Base-by-base conservation (phyloP, 2,888 invertebrate genomes). In the Eupelmus urozonus region DNA sequence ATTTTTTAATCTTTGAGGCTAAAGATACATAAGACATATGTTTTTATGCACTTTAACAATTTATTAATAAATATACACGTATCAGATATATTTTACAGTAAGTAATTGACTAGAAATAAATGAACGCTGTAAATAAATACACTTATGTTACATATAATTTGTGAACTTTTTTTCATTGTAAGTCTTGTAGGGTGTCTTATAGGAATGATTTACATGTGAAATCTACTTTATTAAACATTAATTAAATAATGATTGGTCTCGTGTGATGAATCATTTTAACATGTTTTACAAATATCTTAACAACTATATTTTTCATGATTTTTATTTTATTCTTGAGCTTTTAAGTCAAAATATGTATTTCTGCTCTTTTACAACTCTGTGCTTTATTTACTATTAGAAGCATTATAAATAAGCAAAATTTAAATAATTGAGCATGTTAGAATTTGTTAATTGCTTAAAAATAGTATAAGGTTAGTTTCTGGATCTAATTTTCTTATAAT, bases 91-190 rank as follows among this genome's bases (percentile, higher is more conserved):
- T 83, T 82, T 81, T 82, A 84, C 82, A 84, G 75, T 83, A 81
- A 83, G 79, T 82, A 82, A 83, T 84, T 84, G 84, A 85, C 84
- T 84, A 85, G 83, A 82, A 83, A 83, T 63, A 82, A 82, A 83
- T 76, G 55, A 81, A 78, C 72, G 80, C 76, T 71, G 78, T 81
- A 81, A 83, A 82, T 84, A 81, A 84, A 81, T 84, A 83, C 82
- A 84, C 80, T 81, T 82, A 82, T 80, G 66, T 80, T 82, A 83
- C 81, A 83, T 79, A 57, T 66, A 70, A 23, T 18, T 53, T 34
- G 45, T 55, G 29, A 67, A 34, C 45, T 51, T n/a, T n/a, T 40
- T 16, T 65, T 65, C 40, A 51, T 71, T 71, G 34, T 49, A 49
- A 62, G 40, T 67, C 51, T 72, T 67, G 3, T 67, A 20, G 18